Percentiles rank a stretch among this genome's conserved stretches.
Evolutionary conservation across 2,888 invertebrate species (phyloP).

Genomic region (Galeopsomyia nigrocyanea): DNA sequence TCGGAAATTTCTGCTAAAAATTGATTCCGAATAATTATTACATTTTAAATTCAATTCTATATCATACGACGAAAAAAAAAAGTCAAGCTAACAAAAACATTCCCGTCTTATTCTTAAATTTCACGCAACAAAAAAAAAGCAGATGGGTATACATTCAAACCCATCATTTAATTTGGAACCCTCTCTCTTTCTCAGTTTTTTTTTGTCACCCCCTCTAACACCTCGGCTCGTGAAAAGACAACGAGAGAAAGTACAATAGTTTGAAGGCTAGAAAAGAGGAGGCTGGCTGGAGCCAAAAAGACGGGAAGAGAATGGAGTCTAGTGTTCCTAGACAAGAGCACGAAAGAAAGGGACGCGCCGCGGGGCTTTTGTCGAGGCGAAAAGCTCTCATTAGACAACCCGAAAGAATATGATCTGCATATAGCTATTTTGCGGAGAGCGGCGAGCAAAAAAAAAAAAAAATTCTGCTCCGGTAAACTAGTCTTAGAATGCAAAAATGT

Average conservation of each 20-base stretch:
- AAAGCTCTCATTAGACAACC: conserved; percentile 42
- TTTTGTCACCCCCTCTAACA: conserved; percentile 19
- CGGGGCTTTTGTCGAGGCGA: conserved; percentile 4
- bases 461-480: conserved; percentile 18
- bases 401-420: conserved; percentile 14
- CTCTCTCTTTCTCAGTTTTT: neutral
- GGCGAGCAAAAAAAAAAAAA: no score
- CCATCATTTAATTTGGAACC: conserved; percentile 4
- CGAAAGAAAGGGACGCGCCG: neutral
- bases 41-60: no score
- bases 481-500: neutral
- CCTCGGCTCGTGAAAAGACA: conserved; percentile 2
- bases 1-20: no score
- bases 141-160: conserved; percentile 5
- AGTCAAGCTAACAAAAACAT: no score
- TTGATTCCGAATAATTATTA: no score
- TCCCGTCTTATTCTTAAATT: no score
- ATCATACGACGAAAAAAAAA: no score
- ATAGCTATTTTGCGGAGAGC: conserved; percentile 20
- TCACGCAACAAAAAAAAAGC: conserved; percentile 7
- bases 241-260: conserved; percentile 11
- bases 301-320: conserved; percentile 26
- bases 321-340: conserved; percentile 43
- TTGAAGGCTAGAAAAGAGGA: conserved; percentile 27
- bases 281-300: conserved; percentile 5